Conservation (phyloP, 2,797 vertebrate species). For the Poecilia gillii region DNA sequence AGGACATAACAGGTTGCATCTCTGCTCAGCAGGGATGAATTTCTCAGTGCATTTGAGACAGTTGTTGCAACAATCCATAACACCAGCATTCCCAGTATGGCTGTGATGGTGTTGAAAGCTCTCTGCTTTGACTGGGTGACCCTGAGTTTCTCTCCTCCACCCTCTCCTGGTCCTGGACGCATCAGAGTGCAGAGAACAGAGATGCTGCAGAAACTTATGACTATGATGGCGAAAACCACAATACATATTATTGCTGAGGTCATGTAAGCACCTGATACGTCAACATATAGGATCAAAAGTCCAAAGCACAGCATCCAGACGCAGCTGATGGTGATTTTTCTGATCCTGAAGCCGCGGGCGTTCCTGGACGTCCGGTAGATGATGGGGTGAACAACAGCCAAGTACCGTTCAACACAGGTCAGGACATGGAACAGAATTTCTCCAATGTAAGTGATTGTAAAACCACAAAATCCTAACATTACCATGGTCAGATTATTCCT, state of each 20-base stretch:
- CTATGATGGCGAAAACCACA: not conserved
- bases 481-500: not conserved
- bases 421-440: not conserved
- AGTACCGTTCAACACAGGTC: slow-evolving; percentile 40
- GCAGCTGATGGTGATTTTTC: not conserved
- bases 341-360: slow-evolving; percentile 4
- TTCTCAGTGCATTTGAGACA: fast-evolving
- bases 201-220: slow-evolving; percentile 27
- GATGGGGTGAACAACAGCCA: slow-evolving; percentile 51
- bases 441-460: fast-evolving
- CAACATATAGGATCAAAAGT: fast-evolving
- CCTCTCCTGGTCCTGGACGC: slow-evolving; percentile 17
- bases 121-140: slow-evolving; percentile 16
- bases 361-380: slow-evolving; percentile 25
- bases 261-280: fast-evolving
- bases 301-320: slow-evolving; percentile 24
- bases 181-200: slow-evolving; percentile 31
- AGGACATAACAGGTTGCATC: fast-evolving
- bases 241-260: fast-evolving
- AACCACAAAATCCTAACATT: not conserved
- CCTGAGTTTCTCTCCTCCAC: not conserved
- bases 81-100: slow-evolving; percentile 5
- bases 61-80: not conserved
- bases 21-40: not conserved
- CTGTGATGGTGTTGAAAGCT: slow-evolving; percentile 21